phyloP scores from a whole-genome alignment of 2,797 vertebrate species.

The Heliangelus exortis region DNA sequence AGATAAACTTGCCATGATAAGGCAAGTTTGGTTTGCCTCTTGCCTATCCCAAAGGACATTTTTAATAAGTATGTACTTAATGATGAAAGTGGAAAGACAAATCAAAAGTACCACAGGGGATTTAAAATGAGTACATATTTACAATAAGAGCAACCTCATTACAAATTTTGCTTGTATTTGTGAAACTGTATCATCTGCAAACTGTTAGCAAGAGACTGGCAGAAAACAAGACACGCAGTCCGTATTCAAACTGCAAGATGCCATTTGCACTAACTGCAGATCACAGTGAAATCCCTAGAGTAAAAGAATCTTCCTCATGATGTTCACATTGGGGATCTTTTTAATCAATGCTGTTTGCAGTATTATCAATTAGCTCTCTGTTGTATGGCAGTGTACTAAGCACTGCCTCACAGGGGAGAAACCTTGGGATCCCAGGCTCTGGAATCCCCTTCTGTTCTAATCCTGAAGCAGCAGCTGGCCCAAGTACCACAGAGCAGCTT shows the following conservation, averaged over 20 bases:
- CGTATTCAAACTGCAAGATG: conserved; percentile 80
- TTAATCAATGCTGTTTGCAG: neutral
- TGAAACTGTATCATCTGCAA: conserved; percentile 79
- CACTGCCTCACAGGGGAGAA: conserved; percentile 18
- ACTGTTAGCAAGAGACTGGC: conserved; percentile 77
- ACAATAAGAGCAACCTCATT: conserved; percentile 85
- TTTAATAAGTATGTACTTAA: conserved; percentile 92
- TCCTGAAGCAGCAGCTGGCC: conserved; percentile 69
- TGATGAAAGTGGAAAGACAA: conserved; percentile 87
- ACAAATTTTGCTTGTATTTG: conserved; percentile 82
- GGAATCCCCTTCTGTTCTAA: conserved; percentile 61
- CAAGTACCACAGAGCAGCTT: conserved; percentile 27
- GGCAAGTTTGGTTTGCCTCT: conserved; percentile 74
- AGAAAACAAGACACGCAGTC: conserved; percentile 70
- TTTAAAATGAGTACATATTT: conserved; percentile 94
- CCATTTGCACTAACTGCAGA: conserved; percentile 78
- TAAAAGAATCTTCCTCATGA: conserved; percentile 30
- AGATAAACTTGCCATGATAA: conserved; percentile 68
- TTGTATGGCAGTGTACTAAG: conserved; percentile 27
- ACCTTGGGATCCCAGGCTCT: neutral
- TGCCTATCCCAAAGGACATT: conserved; percentile 81
- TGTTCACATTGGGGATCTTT: conserved; percentile 13
- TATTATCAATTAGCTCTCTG: neutral
- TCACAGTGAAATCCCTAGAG: conserved; percentile 31
- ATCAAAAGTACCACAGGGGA: conserved; percentile 91